These are phyloP conservation scores for Atractosteus spatula DNA, from an alignment of 2,113 vertebrate genomes.

Conservation along the genomic window DNA sequence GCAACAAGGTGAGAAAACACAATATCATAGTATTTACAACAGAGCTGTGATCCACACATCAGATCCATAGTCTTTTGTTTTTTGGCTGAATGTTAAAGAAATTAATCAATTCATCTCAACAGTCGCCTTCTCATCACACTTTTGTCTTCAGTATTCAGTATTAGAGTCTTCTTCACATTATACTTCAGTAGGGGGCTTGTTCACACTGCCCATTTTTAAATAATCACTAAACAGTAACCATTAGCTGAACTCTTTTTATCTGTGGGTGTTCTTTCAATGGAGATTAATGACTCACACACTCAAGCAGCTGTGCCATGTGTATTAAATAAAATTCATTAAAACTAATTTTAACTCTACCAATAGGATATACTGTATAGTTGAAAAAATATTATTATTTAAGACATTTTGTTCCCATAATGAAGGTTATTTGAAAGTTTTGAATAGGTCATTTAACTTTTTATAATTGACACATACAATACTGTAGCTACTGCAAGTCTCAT, in stretches of 20 bases:
- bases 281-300: slow-evolving; percentile 31
- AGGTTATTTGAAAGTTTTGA: too few relatives aligned
- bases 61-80: too few relatives aligned
- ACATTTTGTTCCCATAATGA: slow-evolving; percentile 25
- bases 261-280: slow-evolving; percentile 15
- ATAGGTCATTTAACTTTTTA: too few relatives aligned
- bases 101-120: not conserved
- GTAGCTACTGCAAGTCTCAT: too few relatives aligned
- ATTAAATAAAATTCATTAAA: slow-evolving; percentile 37
- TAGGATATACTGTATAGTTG: slow-evolving; percentile 12
- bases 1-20: too few relatives aligned
- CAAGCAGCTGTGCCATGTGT: slow-evolving; percentile 27
- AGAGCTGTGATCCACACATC: too few relatives aligned
- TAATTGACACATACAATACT: too few relatives aligned
- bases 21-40: too few relatives aligned
- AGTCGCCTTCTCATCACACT: not conserved
- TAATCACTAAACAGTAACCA: slow-evolving; percentile 30
- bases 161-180: slow-evolving; percentile 7
- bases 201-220: slow-evolving; percentile 4
- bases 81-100: not conserved
- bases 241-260: slow-evolving; percentile 12
- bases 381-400: slow-evolving; percentile 38
- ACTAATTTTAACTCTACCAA: slow-evolving; percentile 30
- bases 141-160: not conserved
- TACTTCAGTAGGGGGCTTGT: slow-evolving; percentile 12